Percentiles rank a stretch among this genome's conserved stretches.
Conservation (phyloP, 2,797 vertebrate species). For the Prunella strophiata region DNA sequence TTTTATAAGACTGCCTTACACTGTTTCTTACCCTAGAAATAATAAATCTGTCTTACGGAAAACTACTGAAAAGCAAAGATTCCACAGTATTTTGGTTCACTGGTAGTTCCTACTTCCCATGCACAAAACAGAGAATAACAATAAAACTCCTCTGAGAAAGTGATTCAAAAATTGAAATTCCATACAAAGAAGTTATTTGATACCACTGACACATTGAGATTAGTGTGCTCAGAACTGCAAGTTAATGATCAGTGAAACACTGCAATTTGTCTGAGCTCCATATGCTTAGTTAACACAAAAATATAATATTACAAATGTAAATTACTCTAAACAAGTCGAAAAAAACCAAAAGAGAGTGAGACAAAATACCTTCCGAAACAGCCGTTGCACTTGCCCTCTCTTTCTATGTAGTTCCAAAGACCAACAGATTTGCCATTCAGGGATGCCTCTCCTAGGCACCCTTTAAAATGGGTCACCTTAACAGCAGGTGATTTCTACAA, state of each 20-base stretch:
- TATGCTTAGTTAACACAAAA: background rate
- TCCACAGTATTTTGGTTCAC: background rate
- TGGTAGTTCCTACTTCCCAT: background rate
- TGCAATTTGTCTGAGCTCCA: background rate
- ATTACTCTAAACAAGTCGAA: background rate
- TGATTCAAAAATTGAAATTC: background rate
- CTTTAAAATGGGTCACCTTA: constrained; percentile 85
- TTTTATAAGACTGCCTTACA: background rate
- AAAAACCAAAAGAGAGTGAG: background rate
- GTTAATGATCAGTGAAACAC: background rate
- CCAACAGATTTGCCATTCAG: constrained; percentile 90
- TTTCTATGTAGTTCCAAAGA: constrained; percentile 90
- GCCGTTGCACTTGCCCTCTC: constrained; percentile 87
- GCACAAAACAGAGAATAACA: background rate
- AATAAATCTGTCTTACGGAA: background rate
- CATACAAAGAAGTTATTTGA: background rate
- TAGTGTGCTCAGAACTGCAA: background rate
- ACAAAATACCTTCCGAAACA: constrained; percentile 90
- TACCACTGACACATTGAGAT: background rate
- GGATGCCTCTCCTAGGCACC: constrained; percentile 87
- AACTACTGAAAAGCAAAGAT: background rate
- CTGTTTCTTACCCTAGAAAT: background rate
- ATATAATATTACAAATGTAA: background rate
- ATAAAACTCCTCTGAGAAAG: background rate
- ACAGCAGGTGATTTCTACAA: constrained; percentile 81